These are phyloP conservation scores for silkworm (Bombyx mori) DNA, from an alignment of 1,140 invertebrate genomes.

Conservation along the genomic window DNA sequence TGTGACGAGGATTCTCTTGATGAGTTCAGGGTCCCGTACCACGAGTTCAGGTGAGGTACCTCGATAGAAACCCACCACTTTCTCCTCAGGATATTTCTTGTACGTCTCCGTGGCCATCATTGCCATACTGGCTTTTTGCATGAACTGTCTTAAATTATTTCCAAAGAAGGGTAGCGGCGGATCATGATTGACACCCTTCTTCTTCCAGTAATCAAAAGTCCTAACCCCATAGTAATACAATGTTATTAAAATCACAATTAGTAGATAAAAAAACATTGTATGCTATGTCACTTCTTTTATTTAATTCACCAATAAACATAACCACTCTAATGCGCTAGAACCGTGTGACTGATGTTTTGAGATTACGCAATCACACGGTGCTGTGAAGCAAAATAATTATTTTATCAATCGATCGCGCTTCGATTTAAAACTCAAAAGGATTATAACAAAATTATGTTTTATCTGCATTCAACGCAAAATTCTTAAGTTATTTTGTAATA, in stretches of 20 bases:
- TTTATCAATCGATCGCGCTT: too few species aligned
- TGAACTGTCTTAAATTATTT: constrained; percentile 35
- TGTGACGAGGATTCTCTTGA: constrained; percentile 68
- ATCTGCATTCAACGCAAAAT: too few species aligned
- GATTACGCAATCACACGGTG: too few species aligned
- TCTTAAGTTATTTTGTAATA: too few species aligned
- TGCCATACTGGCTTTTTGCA: constrained; percentile 35
- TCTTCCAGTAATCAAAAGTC: constrained; percentile 40
- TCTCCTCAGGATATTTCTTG: constrained; percentile 41
- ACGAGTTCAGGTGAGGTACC: constrained; percentile 33
- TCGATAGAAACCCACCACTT: constrained; percentile 45
- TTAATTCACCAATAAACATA: not conserved
- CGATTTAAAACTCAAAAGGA: too few species aligned
- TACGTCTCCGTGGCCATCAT: constrained; percentile 39
- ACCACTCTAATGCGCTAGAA: not conserved
- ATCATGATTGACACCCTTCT: constrained; percentile 38
- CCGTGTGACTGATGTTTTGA: not conserved
- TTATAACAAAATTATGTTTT: too few species aligned
- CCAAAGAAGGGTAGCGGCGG: constrained; percentile 37
- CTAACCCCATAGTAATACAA: constrained; percentile 31
- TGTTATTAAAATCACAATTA: not conserved
- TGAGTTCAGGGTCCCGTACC: constrained; percentile 58
- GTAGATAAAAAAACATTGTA: not conserved
- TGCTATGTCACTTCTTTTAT: not conserved
- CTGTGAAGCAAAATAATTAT: too few species aligned